phyloP scores from a whole-genome alignment of 35 echinoderm and acorn worm genomes.

The Holothuria glaberrima region DNA sequence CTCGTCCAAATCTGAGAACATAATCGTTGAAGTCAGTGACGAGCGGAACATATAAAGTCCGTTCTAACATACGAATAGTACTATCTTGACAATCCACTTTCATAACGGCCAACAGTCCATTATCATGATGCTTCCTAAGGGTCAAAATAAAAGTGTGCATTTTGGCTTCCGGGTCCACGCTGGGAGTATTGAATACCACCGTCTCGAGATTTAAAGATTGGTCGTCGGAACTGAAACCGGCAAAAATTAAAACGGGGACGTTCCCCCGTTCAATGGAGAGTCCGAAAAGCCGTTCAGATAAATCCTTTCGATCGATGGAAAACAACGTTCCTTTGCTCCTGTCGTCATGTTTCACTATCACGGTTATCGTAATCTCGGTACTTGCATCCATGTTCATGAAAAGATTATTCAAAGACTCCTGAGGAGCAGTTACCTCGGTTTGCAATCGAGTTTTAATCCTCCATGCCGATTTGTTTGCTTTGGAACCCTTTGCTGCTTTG shows the following conservation, averaged over 20 bases:
- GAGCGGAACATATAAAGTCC: constrained; percentile 23
- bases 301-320: no score
- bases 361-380: no score
- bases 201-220: no score
- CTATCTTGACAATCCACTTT: not conserved
- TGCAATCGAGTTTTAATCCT: constrained; percentile 25
- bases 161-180: no score
- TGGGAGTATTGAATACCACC: no score
- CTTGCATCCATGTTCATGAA: not conserved
- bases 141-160: constrained; percentile 6
- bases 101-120: not conserved
- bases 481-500: constrained; percentile 20
- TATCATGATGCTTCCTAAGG: not conserved
- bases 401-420: not conserved
- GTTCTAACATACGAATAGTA: not conserved
- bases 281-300: no score
- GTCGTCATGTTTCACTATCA: no score
- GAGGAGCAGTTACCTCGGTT: constrained; percentile 1
- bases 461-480: constrained; percentile 37
- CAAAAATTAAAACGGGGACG: no score
- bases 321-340: no score
- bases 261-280: no score
- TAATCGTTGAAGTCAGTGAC: constrained; percentile 14
- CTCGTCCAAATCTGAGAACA: constrained; percentile 36
- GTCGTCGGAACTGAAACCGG: no score